Conservation (phyloP, 2,113 vertebrate species). For the Prunella fulvescens region DNA sequence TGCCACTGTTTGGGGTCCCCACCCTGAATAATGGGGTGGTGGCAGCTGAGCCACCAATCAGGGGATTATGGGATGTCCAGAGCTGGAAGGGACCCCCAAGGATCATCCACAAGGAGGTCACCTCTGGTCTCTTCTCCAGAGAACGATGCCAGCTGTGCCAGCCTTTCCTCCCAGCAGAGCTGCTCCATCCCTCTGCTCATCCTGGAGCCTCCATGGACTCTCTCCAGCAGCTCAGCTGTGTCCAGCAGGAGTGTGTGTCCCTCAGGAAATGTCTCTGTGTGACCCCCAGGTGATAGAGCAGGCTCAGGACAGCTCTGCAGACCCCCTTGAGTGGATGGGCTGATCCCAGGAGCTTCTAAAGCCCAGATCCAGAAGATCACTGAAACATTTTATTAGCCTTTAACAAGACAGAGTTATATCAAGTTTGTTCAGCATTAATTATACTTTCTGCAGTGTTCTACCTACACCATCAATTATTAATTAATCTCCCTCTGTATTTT, state of each 20-base stretch:
- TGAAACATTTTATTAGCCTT: constrained; percentile 42
- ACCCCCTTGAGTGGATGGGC: neutral
- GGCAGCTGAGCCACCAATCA: neutral
- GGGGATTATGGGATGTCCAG: neutral
- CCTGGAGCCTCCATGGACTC: neutral
- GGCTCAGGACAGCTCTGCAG: neutral
- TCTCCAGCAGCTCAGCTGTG: rapidly evolving
- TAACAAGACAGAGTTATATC: constrained; percentile 16
- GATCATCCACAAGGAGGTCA: neutral
- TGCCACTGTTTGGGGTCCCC: neutral
- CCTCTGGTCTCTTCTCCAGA: neutral
- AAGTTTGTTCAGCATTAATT: constrained; percentile 41
- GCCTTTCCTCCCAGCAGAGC: neutral
- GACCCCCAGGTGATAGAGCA: neutral
- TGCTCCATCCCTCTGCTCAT: neutral
- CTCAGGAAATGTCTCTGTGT: rapidly evolving
- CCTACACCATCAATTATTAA: constrained; percentile 66
- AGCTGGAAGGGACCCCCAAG: neutral
- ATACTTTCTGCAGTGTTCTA: constrained; percentile 35
- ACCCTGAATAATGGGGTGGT: rapidly evolving
- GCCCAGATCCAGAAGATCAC: neutral
- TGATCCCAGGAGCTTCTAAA: neutral
- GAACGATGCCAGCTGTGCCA: neutral
- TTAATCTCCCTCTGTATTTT: constrained; percentile 48
- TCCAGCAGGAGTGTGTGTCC: rapidly evolving